These are phyloP conservation scores for Drosophila lowei DNA, from an alignment of 1,140 invertebrate species.

Conservation along the genomic window DNA sequence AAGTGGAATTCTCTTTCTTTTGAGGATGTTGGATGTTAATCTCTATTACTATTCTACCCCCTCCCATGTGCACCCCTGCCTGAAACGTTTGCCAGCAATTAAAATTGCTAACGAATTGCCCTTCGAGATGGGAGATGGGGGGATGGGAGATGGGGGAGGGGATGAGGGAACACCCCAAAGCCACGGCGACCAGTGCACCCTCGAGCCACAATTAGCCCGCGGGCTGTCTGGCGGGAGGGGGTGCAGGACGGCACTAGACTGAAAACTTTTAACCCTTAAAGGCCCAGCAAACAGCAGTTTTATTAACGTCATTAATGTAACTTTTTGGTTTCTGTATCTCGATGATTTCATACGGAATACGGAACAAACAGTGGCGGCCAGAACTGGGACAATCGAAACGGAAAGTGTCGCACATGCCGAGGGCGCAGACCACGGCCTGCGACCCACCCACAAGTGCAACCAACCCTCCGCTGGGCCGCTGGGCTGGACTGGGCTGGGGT, in stretches of 20 bases:
- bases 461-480: constrained; percentile 10
- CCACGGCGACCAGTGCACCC: constrained; percentile 49
- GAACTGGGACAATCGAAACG: constrained; percentile 66
- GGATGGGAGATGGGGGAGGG: too few species aligned
- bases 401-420: constrained; percentile 60
- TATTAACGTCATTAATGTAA: constrained; percentile 54
- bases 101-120: constrained; percentile 58
- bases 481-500: neutral
- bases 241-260: constrained; percentile 10
- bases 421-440: neutral
- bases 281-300: constrained; percentile 26
- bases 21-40: too few species aligned
- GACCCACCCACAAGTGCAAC: constrained; percentile 60
- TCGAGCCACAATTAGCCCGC: constrained; percentile 62
- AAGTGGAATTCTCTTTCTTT: neutral
- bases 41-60: too few species aligned
- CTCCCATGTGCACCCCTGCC: constrained; percentile 11
- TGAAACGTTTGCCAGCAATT: constrained; percentile 48
- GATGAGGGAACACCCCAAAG: constrained; percentile 13
- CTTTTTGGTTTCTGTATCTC: constrained; percentile 47
- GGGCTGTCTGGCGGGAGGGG: constrained; percentile 3
- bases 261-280: constrained; percentile 68
- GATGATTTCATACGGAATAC: constrained; percentile 45
- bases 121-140: constrained; percentile 7
- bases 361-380: constrained; percentile 21